Evolutionary conservation across 2,113 vertebrate genomes (phyloP).

Genomic region (pig (Sus scrofa)): T2T-Sscrofa CM000812.6:32098501-32099000

Average conservation of each 20-base stretch:
- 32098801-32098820: conserved; percentile 27
- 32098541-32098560: conserved; percentile 47
- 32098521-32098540: background rate
- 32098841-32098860: background rate
- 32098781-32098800: conserved; percentile 25
- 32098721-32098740: background rate
- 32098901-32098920: conserved; percentile 34
- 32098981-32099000: conserved; percentile 7
- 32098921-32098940: background rate
- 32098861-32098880: conserved; percentile 49
- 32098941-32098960: background rate
- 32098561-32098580: conserved; percentile 37
- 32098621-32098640: background rate
- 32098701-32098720: background rate
- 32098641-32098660: background rate
- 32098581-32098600: background rate
- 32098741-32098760: background rate
- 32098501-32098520: background rate
- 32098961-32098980: conserved; percentile 54
- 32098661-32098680: background rate
- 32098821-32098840: background rate
- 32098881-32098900: conserved; percentile 54
- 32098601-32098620: background rate
- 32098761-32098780: background rate
- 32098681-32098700: background rate